Base-by-base conservation (phyloP, 2,888 invertebrate genomes). In the Enchytraeus crypticus region DNA sequence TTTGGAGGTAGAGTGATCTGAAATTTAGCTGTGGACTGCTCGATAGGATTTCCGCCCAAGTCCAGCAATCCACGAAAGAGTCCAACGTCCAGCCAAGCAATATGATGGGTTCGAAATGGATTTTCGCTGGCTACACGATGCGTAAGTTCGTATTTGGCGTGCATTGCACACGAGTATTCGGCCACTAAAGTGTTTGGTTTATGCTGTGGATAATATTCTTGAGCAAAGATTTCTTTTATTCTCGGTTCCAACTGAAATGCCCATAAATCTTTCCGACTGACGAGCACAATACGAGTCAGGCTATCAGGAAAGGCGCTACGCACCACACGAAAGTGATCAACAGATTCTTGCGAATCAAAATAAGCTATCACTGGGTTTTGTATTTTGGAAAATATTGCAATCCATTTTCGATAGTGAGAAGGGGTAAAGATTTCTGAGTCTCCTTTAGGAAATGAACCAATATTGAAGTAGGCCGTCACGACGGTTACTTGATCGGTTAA, bases 41-140 rank as follows among this genome's bases (percentile, higher is more conserved):
- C 1, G 23, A 51, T 27, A 5, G 38, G 26, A 27, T 38, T 54
- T 21, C 21, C 30, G 32, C 11, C 4, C n/a, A 18, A 0, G 23
- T 27, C 21, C 5, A 21, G 27, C 2, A 38, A 21, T 18, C 23
- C 8, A 51, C 74, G 69, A 53, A 73, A 74, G 23, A 73, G 63
- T 5, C 75, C 75, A 11, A 74, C 67, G 49, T 75, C 75, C 23
- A 75, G 54, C 75, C 75, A 75, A 8, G 69, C 68, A 21, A 75
- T 56, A 54, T 72, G 72, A 53, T 68, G 66, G 1, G 73, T 75
- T 23, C 63, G 59, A 56, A 69, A 71, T 32, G 67, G 63, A 45
- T 71, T 69, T 30, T 69, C 61, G 43, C 60, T 58, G 4, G 69
- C 68, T 5, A 71, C 71, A 51, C 63, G 67, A 26, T 68, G 61